Conservation (phyloP, 2,113 vertebrate species). For the Oreamnos americanus region DNA sequence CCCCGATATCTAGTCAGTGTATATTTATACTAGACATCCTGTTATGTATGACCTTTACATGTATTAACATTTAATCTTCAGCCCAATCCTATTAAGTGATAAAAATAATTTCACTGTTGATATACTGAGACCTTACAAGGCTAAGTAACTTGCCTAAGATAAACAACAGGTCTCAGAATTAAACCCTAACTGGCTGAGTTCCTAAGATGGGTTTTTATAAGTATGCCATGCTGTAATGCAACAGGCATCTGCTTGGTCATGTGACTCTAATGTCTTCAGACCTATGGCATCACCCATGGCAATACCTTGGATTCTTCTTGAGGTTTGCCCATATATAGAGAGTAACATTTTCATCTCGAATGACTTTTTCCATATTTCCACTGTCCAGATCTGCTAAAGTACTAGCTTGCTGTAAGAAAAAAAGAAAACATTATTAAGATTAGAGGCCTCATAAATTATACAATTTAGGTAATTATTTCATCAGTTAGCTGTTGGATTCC, state of each 20-base stretch:
- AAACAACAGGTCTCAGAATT: background rate
- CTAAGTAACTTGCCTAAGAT: background rate
- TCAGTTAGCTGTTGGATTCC: background rate
- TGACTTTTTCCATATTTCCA: slow-evolving; percentile 90
- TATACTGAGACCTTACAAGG: background rate
- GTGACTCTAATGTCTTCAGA: background rate
- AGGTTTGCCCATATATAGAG: slow-evolving; percentile 95
- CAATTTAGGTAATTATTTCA: background rate
- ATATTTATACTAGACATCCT: background rate
- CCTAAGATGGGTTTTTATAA: background rate
- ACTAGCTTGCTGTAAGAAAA: slow-evolving; percentile 81
- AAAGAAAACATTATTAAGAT: background rate
- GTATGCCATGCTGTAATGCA: background rate
- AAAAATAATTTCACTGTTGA: background rate
- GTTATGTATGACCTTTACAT: background rate
- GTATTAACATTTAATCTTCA: background rate
- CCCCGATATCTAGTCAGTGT: background rate
- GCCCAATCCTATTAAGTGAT: background rate
- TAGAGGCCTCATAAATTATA: background rate
- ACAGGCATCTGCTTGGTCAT: background rate
- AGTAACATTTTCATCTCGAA: slow-evolving; percentile 83
- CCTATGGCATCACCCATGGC: background rate
- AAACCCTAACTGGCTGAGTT: background rate
- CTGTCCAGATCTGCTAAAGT: slow-evolving; percentile 85
- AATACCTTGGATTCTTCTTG: slow-evolving; percentile 89